phyloP scores from a whole-genome alignment of 1,140 invertebrate genomes.

The Bombus pyrosoma region DNA sequence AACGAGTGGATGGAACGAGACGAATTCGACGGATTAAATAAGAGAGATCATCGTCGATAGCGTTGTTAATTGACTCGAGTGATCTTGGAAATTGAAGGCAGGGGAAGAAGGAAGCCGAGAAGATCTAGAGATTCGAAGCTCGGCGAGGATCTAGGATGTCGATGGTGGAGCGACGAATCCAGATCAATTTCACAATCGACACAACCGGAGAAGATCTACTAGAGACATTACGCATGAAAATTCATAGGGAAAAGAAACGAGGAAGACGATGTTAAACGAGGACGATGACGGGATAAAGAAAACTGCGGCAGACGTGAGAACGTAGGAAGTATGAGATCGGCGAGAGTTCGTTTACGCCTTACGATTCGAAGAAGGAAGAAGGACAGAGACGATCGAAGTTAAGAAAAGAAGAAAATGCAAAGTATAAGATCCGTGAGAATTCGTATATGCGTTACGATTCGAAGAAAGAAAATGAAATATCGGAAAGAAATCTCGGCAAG shows the following conservation, averaged over 20 bases:
- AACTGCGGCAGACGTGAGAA: constrained; percentile 8
- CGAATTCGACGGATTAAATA: not conserved
- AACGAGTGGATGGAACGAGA: not conserved
- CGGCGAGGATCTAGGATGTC: not conserved
- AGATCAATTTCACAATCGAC: not conserved
- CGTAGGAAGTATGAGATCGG: not conserved
- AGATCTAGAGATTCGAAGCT: not conserved
- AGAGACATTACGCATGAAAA: not conserved
- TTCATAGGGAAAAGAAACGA: not conserved
- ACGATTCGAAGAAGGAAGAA: constrained; percentile 19
- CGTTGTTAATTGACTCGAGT: too few species aligned
- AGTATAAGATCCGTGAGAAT: not conserved
- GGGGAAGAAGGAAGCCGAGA: not conserved
- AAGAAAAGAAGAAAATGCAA: not conserved
- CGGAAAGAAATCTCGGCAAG: too few species aligned
- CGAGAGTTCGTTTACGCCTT: constrained; percentile 29
- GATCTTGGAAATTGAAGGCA: not conserved
- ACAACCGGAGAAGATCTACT: not conserved
- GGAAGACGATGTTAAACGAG: constrained; percentile 1
- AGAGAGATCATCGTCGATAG: not conserved
- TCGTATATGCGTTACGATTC: constrained; percentile 28
- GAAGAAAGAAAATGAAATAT: not conserved
- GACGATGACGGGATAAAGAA: constrained; percentile 24
- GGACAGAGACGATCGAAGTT: constrained; percentile 19
- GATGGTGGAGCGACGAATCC: too few species aligned